phyloP scores from a whole-genome alignment of 1,140 invertebrate species.

The Habropoda laboriosa region DNA sequence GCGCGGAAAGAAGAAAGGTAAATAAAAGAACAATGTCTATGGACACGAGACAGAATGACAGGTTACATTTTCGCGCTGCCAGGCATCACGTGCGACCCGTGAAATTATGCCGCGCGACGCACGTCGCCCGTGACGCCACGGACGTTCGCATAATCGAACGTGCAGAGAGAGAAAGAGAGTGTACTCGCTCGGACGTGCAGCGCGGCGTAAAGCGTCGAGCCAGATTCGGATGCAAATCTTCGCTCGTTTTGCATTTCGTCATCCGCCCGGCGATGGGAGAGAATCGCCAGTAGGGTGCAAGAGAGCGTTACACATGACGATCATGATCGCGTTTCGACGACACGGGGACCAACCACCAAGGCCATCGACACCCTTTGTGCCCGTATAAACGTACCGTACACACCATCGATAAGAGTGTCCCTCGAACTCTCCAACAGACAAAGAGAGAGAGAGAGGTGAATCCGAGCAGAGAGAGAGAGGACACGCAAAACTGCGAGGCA shows the following conservation, averaged over 20 bases:
- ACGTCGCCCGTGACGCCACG: slow-evolving; percentile 62
- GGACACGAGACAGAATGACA: neutral
- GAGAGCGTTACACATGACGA: slow-evolving; percentile 61
- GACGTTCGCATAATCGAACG: slow-evolving; percentile 70
- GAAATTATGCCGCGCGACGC: slow-evolving; percentile 69
- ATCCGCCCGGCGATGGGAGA: slow-evolving; percentile 35
- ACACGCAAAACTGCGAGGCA: neutral
- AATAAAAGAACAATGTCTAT: slow-evolving; percentile 2
- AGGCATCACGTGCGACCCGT: slow-evolving; percentile 59
- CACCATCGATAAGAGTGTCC: slow-evolving; percentile 30
- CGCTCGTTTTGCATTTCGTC: slow-evolving; percentile 69
- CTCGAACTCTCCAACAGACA: too few relatives aligned
- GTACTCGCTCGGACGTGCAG: neutral
- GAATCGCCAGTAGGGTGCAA: slow-evolving; percentile 36
- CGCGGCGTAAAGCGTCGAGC: slow-evolving; percentile 55
- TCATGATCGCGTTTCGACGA: slow-evolving; percentile 45
- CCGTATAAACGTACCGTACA: too few relatives aligned
- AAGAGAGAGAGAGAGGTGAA: neutral
- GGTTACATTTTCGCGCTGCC: neutral
- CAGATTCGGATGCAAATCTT: slow-evolving; percentile 73
- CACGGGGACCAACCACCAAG: neutral
- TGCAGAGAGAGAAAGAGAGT: too few relatives aligned
- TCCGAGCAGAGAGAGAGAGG: neutral
- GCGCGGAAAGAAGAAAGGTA: neutral
- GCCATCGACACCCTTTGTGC: slow-evolving; percentile 17